Percentiles rank a stretch among this genome's conserved stretches.
Conservation (phyloP, 2,797 vertebrate species). For the Cossypha heuglini region DNA sequence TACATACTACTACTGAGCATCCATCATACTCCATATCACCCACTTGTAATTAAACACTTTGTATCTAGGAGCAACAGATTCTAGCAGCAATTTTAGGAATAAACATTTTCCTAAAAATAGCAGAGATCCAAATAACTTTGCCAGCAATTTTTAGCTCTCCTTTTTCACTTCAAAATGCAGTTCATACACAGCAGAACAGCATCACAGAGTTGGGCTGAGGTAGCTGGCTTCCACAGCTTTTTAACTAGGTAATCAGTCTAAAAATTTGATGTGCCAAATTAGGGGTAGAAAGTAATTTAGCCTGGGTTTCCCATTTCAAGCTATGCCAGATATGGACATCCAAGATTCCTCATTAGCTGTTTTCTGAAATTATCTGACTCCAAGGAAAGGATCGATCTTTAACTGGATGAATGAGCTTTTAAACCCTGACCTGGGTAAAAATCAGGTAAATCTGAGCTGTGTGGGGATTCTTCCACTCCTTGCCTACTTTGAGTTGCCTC, state of each 20-base stretch:
- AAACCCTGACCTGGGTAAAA: background rate
- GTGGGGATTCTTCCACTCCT: background rate
- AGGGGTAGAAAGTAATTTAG: background rate
- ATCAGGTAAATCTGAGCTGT: background rate
- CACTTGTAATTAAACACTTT: background rate
- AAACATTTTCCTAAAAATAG: background rate
- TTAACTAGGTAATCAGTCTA: background rate
- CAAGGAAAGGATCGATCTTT: background rate
- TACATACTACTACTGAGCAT: background rate
- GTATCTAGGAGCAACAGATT: background rate
- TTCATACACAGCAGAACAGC: background rate
- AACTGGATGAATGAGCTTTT: background rate
- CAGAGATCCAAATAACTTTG: background rate
- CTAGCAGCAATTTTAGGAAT: background rate
- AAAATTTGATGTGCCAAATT: background rate
- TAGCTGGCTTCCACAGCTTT: background rate
- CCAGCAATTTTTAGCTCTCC: background rate
- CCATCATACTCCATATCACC: background rate
- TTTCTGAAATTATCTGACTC: background rate
- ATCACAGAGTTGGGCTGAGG: background rate
- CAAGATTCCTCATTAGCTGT: accelerated
- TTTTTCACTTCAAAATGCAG: background rate
- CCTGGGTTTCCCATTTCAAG: background rate
- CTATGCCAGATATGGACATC: background rate
- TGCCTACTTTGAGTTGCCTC: background rate